A percentile compares a stretch with the other conserved stretches of the same genome.
These are phyloP conservation scores for Chrysogorgia sp. DNA, from an alignment of 92 coral and sea anemone genomes.

Conservation along the genomic window DNA sequence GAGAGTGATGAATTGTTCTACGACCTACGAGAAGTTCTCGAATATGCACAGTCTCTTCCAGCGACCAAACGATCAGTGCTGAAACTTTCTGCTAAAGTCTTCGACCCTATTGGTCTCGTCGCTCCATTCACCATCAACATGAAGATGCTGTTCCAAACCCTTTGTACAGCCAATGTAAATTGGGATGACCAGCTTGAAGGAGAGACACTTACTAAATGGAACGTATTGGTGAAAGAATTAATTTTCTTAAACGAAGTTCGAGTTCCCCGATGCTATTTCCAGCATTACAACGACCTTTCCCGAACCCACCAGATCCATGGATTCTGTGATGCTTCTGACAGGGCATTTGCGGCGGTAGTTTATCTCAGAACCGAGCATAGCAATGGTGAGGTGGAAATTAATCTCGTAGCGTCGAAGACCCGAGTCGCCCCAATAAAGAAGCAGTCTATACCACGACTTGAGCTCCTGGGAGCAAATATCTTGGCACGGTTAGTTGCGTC, in stretches of 20 bases:
- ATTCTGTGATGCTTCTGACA: conserved; percentile 43
- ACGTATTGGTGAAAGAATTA: conserved; percentile 9
- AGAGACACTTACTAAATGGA: conserved; percentile 30
- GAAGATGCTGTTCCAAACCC: conserved; percentile 45
- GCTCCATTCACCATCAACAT: conserved; percentile 40
- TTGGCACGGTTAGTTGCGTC: conserved; percentile 43
- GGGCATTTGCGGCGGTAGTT: conserved; percentile 45
- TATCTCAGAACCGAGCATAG: conserved; percentile 31
- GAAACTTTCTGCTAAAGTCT: conserved; percentile 37
- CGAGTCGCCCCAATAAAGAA: conserved; percentile 47
- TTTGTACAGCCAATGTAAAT: conserved; percentile 26
- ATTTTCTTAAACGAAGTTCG: conserved; percentile 3
- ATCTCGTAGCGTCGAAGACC: conserved; percentile 44
- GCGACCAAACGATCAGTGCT: conserved; percentile 35
- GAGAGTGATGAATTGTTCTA: conserved; percentile 59
- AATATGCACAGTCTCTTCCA: conserved; percentile 10
- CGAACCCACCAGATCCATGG: conserved; percentile 46
- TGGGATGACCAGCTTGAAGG: conserved; percentile 38
- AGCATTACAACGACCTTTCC: not conserved
- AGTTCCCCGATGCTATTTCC: conserved; percentile 43
- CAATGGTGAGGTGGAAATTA: conserved; percentile 12
- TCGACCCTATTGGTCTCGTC: conserved; percentile 50
- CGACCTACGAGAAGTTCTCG: conserved; percentile 40
- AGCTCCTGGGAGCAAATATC: conserved; percentile 42
- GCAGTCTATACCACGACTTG: conserved; percentile 53